Percentiles rank a stretch among this genome's conserved stretches.
These are phyloP conservation scores for Latrodectus geometricus DNA, from an alignment of 1,140 invertebrate genomes.

Conservation along the genomic window DNA sequence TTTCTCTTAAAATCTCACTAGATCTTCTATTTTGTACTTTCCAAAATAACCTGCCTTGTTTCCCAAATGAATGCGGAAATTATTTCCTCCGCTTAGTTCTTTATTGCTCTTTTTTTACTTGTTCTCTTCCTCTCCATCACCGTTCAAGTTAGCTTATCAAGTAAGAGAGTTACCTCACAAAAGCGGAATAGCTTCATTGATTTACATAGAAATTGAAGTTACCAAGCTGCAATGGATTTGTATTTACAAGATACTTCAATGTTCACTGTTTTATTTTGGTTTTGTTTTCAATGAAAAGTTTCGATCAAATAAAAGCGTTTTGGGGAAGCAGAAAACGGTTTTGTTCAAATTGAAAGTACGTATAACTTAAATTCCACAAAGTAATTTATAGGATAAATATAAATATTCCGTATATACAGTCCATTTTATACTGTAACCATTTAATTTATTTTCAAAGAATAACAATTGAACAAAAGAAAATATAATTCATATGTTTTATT, in stretches of 20 bases:
- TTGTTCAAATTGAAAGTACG: too few species aligned
- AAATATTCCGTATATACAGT: too few species aligned
- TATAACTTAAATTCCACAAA: too few species aligned
- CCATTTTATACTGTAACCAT: too few species aligned
- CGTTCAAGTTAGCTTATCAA: slow-evolving; percentile 28
- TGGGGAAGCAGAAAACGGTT: too few species aligned
- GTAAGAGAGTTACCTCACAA: slow-evolving; percentile 37
- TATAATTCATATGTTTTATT: too few species aligned
- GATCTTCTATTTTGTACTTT: slow-evolving; percentile 24
- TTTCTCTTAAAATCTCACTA: slow-evolving; percentile 16
- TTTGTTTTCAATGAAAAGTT: too few species aligned
- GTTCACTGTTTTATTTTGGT: background rate
- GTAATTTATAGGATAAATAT: too few species aligned
- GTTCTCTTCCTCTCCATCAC: background rate
- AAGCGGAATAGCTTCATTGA: slow-evolving; percentile 40
- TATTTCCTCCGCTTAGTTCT: slow-evolving; percentile 13
- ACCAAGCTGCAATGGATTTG: slow-evolving; percentile 9
- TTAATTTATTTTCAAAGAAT: too few species aligned
- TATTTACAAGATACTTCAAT: slow-evolving; percentile 29
- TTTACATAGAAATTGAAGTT: slow-evolving; percentile 50
- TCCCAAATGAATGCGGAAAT: slow-evolving; percentile 53
- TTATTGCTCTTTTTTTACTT: slow-evolving; percentile 4
- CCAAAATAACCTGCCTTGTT: slow-evolving; percentile 25
- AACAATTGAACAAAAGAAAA: too few species aligned
- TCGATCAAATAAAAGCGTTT: too few species aligned